These are phyloP conservation scores for Periplaneta americana DNA, from an alignment of 1,140 invertebrate genomes.

Conservation along the genomic window DNA sequence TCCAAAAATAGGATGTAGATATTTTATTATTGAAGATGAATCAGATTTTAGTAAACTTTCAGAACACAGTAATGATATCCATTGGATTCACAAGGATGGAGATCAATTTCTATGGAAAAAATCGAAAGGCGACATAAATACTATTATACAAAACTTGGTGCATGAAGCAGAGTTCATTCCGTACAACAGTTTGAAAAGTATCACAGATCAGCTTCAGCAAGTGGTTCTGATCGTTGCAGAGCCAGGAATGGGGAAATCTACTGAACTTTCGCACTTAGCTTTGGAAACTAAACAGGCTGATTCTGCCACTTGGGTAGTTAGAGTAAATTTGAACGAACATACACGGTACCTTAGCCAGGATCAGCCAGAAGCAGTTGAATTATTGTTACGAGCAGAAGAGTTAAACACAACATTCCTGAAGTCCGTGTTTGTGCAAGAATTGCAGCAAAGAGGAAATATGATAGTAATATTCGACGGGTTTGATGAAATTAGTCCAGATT, in stretches of 20 bases:
- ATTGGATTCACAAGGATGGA: too few relatives aligned
- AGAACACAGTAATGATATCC: too few relatives aligned
- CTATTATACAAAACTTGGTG: too few relatives aligned
- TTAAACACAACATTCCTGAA: background rate
- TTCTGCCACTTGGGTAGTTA: background rate
- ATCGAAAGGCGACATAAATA: too few relatives aligned
- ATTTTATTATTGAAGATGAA: too few relatives aligned
- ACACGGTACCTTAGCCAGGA: constrained; percentile 2
- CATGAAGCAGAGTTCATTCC: too few relatives aligned
- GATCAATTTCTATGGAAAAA: too few relatives aligned
- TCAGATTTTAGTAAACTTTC: too few relatives aligned
- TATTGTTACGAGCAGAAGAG: background rate
- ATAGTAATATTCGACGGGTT: constrained; percentile 17
- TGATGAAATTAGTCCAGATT: constrained; percentile 13
- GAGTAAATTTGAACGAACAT: constrained; percentile 13
- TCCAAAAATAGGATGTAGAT: too few relatives aligned
- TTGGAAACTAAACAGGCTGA: constrained; percentile 4
- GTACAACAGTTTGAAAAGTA: background rate
- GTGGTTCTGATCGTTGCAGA: constrained; percentile 1
- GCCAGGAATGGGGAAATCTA: constrained; percentile 17
- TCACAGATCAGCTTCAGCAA: background rate
- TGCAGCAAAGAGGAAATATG: background rate
- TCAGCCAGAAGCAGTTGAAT: background rate
- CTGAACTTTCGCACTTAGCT: background rate
- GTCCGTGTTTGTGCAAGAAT: background rate